These are phyloP conservation scores for Bombus turneri DNA, from an alignment of 1,140 invertebrate species.

Conservation along the genomic window DNA sequence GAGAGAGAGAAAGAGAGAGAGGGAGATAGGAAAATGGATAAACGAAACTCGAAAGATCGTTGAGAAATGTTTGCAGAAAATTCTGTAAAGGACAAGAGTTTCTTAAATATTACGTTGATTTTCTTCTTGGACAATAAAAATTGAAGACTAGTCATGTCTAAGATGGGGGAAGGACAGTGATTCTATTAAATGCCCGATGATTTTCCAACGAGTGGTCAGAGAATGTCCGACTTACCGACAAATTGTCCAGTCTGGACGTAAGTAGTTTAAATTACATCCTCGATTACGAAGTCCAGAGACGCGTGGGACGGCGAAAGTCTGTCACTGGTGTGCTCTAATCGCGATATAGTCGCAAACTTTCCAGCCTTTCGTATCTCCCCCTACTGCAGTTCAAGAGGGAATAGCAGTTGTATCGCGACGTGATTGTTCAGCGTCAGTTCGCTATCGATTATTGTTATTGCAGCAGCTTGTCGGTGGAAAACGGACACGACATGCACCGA, in stretches of 20 bases:
- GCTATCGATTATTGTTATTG: constrained; percentile 22
- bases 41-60: too few species aligned
- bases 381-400: not conserved
- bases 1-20: too few species aligned
- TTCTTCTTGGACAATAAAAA: not conserved
- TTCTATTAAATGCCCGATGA: constrained; percentile 19
- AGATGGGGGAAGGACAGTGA: not conserved
- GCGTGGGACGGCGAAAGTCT: constrained; percentile 66
- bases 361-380: constrained; percentile 31
- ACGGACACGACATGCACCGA: not conserved
- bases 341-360: constrained; percentile 26
- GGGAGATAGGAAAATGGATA: too few species aligned
- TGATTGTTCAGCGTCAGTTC: constrained; percentile 26
- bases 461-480: not conserved
- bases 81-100: not conserved
- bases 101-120: not conserved
- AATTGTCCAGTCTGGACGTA: constrained; percentile 60
- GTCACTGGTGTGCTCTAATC: constrained; percentile 33
- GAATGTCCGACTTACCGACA: constrained; percentile 44
- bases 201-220: constrained; percentile 35
- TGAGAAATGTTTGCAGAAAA: not conserved
- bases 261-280: constrained; percentile 67
- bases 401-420: constrained; percentile 15
- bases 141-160: not conserved
- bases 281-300: constrained; percentile 61